Evolutionary conservation across 2,888 invertebrate genomes (phyloP).

Genomic region (Schizotus pectinicornis): DNA sequence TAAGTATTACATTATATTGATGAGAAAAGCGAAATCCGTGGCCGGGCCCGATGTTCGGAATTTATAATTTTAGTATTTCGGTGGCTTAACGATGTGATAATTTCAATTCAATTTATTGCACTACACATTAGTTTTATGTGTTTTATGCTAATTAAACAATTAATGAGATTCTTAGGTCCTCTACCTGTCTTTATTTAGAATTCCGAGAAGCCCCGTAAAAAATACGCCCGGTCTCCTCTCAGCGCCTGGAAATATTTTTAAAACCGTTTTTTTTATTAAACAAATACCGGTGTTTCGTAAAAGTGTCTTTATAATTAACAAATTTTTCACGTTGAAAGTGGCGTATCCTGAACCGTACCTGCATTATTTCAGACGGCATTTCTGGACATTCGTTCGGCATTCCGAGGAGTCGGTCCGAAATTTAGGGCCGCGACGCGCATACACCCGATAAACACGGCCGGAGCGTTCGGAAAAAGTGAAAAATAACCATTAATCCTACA

Average conservation of each 20-base stretch:
- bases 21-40: conserved; percentile 31
- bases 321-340: conserved; percentile 47
- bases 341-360: conserved; percentile 38
- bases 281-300: conserved; percentile 40
- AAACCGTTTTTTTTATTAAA: conserved; percentile 24
- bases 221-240: conserved; percentile 21
- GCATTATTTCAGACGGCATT: conserved; percentile 28
- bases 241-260: conserved; percentile 30
- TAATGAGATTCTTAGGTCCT: conserved; percentile 43
- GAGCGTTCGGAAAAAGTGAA: too few species aligned
- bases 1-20: conserved; percentile 50
- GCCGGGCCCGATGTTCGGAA: too few species aligned
- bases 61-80: conserved; percentile 9
- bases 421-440: too few species aligned
- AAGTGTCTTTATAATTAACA: conserved; percentile 50
- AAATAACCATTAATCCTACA: too few species aligned
- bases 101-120: conserved; percentile 51
- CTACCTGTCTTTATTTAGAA: conserved; percentile 46
- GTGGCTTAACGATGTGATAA: conserved; percentile 48
- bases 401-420: neutral
- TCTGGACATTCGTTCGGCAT: conserved; percentile 29
- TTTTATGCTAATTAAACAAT: conserved; percentile 52
- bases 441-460: too few species aligned
- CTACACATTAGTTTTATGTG: conserved; percentile 46
- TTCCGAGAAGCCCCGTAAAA: conserved; percentile 43